A percentile compares a stretch with the other conserved stretches of the same genome.
Evolutionary conservation across 2,888 invertebrate genomes (phyloP).

Genomic region (Lycocerus yunnanus): DNA sequence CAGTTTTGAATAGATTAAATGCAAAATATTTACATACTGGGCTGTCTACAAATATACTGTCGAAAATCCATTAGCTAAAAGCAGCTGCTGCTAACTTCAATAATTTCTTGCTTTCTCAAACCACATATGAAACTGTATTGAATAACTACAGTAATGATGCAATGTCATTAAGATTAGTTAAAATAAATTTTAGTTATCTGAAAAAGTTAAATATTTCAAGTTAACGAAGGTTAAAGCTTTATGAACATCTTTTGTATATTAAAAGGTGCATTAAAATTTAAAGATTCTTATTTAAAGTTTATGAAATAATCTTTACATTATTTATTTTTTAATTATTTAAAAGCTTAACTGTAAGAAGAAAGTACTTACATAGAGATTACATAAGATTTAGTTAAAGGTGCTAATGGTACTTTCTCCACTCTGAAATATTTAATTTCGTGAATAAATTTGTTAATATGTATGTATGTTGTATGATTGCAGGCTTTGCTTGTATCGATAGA

Average conservation of each 20-base stretch:
- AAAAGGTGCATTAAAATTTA: constrained; percentile 39
- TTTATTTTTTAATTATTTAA: constrained; percentile 38
- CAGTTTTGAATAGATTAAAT: background rate
- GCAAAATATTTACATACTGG: constrained; percentile 2
- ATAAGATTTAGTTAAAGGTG: constrained; percentile 25
- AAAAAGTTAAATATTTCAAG: background rate
- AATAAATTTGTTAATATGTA: background rate
- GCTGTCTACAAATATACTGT: background rate
- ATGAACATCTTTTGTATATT: constrained; percentile 40
- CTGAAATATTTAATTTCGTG: background rate
- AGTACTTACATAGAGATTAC: constrained; percentile 21
- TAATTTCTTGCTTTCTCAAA: background rate
- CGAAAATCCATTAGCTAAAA: constrained; percentile 11
- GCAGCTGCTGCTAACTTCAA: background rate
- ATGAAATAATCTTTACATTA: constrained; percentile 35
- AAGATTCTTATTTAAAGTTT: constrained; percentile 38
- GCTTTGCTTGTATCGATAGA: no score
- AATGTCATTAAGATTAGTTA: background rate
- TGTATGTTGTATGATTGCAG: no score
- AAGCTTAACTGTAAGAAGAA: constrained; percentile 34
- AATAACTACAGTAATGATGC: background rate
- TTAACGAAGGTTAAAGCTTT: constrained; percentile 18
- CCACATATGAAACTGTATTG: background rate
- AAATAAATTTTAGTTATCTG: background rate
- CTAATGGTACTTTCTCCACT: constrained; percentile 12